Base-by-base conservation (phyloP, 1,140 invertebrate genomes). In the Drosophila setifemur region DNA sequence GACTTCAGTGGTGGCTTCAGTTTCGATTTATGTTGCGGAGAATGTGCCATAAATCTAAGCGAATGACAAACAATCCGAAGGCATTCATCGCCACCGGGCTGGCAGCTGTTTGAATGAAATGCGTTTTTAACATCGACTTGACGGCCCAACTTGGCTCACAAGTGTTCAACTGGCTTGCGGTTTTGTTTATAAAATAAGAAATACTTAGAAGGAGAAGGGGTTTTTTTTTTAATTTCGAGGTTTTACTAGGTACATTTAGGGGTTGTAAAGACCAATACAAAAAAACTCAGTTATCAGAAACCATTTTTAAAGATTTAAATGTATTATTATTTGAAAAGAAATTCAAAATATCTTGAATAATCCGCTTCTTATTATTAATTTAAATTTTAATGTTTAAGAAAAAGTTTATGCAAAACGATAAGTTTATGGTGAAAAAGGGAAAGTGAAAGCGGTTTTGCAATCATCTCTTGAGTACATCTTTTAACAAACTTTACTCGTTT, bases 1-100 rank as follows among this genome's bases (percentile, higher is more conserved):
- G 29, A 29, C 29, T 39, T 31, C 16, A 33, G 58, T 12, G 66
- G 58, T 12, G 66, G 53, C 53, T 70, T 70, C 66, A 35, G 67
- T 29, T 70, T 71, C 67, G 67, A 70, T 71, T 60, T 71, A 70
- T 71, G 67, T 50, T 70, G 45, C 45, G 39, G 44, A 29, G 67
- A 71, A 71, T 50, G 66, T 71, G 67, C 67, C 67, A 71, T 71
- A 71, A 71, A 71, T 71, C 67, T 71, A 71, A 71, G 53, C 67
- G 53, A 71, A 58, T 71, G 67, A 71, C 67, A 71, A 71, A 71
- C 53, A 71, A 60, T 70, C 53, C 54, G 25, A 11, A 70, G 67
- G 63, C 61, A 67, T 67, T 67, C 60, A 67, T 67, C 58, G 60
- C 60, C 45, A 67, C 28, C 33, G 63, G 58, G 21, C 53, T 19